Evolutionary conservation across 2,113 vertebrate species (phyloP).

Genomic region (Hucho hucho): DNA sequence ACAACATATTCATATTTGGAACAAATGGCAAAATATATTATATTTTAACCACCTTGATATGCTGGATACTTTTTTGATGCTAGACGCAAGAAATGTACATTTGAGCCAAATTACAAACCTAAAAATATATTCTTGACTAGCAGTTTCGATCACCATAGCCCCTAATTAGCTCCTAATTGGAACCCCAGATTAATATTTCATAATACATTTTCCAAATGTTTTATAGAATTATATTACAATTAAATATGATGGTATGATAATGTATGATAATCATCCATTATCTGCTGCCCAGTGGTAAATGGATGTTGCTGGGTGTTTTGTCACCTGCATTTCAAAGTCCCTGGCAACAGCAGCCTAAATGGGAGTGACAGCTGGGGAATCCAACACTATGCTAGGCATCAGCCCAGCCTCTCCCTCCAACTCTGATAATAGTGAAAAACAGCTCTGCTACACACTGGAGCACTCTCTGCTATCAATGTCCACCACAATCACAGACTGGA

Average conservation of each 20-base stretch:
- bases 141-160: too few species aligned
- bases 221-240: slow-evolving; percentile 59
- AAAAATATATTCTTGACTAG: too few species aligned
- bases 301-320: slow-evolving; percentile 78
- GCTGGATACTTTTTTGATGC: too few species aligned
- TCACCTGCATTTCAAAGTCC: slow-evolving; percentile 94
- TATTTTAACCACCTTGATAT: too few species aligned
- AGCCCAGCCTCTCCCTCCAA: slow-evolving; percentile 22
- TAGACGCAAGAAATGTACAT: too few species aligned
- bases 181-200: neutral
- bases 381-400: slow-evolving; percentile 58
- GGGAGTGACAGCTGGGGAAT: slow-evolving; percentile 78
- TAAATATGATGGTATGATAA: slow-evolving; percentile 97
- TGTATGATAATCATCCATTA: slow-evolving; percentile 96
- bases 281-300: slow-evolving; percentile 88
- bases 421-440: slow-evolving; percentile 52
- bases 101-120: too few species aligned
- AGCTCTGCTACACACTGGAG: slow-evolving; percentile 43
- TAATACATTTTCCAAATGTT: neutral
- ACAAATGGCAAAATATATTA: neutral
- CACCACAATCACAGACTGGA: slow-evolving; percentile 53
- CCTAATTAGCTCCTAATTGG: too few species aligned
- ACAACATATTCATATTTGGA: neutral
- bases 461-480: slow-evolving; percentile 62
- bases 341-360: slow-evolving; percentile 72